A percentile compares a stretch with the other conserved stretches of the same genome.
phyloP scores from a whole-genome alignment of 2,797 vertebrate genomes.

The Microchirus variegatus region DNA sequence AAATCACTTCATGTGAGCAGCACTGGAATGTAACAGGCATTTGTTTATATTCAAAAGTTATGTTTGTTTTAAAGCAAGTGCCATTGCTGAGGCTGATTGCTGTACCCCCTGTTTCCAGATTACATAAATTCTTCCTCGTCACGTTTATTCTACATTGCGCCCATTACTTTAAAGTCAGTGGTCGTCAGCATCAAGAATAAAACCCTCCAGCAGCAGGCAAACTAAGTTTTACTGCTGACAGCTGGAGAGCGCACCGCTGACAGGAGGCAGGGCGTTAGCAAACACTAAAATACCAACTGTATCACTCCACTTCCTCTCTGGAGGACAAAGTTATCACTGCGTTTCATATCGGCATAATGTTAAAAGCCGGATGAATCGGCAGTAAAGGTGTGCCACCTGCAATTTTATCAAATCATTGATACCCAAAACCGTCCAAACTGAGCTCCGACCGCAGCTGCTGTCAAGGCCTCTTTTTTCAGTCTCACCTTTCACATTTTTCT shows the following conservation, averaged over 20 bases:
- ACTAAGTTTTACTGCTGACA: conserved; percentile 48
- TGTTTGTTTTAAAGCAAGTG: no score
- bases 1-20: no score
- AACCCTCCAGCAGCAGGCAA: conserved; percentile 27
- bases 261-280: conserved; percentile 44
- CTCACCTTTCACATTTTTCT: conserved; percentile 77
- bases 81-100: no score
- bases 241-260: conserved; percentile 54
- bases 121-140: no score
- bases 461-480: conserved; percentile 64
- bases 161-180: not conserved
- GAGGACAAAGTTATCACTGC: conserved; percentile 50
- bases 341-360: conserved; percentile 37
- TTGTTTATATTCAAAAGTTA: no score
- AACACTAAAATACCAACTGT: conserved; percentile 48
- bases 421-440: conserved; percentile 44
- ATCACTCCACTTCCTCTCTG: conserved; percentile 53
- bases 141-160: not conserved
- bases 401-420: conserved; percentile 54
- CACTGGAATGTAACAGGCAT: no score
- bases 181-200: conserved; percentile 5
- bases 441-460: conserved; percentile 49
- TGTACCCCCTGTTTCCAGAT: no score
- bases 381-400: conserved; percentile 66
- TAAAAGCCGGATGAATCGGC: conserved; percentile 33